Base-by-base conservation (phyloP, 2,113 vertebrate genomes). In the Tetrax tetrax region DNA sequence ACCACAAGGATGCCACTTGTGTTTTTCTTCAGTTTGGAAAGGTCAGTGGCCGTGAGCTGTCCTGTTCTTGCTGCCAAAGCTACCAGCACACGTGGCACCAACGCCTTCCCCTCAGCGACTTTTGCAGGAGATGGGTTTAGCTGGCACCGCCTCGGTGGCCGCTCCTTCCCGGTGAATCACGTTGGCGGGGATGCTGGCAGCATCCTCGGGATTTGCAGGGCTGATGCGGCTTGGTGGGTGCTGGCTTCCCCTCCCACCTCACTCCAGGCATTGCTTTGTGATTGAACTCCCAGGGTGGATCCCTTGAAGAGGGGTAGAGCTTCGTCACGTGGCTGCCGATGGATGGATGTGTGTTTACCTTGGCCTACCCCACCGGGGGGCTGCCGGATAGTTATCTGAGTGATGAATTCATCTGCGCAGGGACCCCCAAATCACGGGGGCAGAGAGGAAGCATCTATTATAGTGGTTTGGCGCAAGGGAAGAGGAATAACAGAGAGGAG, bases 351-450 rank as follows among this genome's bases (percentile, higher is more conserved):
- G 2, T 96, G 69, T 94, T 96, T 96, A 51, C 92, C 91, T 94
- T 96, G 91, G 92, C 94, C 8, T 33, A 43, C 69, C 37, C 10
- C 4, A 1, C 81, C 53, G 66, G 5, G 10, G 81, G 91, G 75
- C 82, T 47, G 50, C 31, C 28, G 63, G 74, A 43, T 41, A 38
- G 11, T 90, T 94, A 89, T 95, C 82, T 56, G 93, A 83, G 94
- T 65, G 95, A 97, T 90, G 68, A 48, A 97, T 89, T 93, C 45
- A 47, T 94, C 82, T 37, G 38, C 56, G 7, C 65, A 47, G 79
- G 63, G 90, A 89, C 89, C 86, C 82, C 76, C 6, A 5, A 17
- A 70, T 79, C 3, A 9, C 20, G 79, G 79, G 72, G 93, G 91
- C 85, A 83, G 70, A 66, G 89, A 83, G 53, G 61, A 74, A 82